Evolutionary conservation across 2,888 invertebrate genomes (phyloP).

Genomic region (Oxycera nigricornis): DNA sequence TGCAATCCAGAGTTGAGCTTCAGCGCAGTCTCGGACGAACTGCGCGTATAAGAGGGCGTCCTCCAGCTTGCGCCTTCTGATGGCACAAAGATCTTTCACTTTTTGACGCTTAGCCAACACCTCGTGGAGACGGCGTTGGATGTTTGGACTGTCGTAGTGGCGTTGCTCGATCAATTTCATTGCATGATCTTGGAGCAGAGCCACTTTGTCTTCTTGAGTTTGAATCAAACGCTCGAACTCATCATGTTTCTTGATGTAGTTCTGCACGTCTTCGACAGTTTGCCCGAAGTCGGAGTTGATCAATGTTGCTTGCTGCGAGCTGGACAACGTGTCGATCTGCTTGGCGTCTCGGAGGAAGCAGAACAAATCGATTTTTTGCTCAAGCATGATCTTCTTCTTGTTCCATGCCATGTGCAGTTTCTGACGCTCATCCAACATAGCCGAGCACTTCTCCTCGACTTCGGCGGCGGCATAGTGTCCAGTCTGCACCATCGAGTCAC

Average conservation of each 20-base stretch:
- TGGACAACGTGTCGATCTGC: conserved; percentile 86
- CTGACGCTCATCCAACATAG: conserved; percentile 79
- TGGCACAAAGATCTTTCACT: conserved; percentile 70
- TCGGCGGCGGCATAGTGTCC: conserved; percentile 83
- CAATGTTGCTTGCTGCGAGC: conserved; percentile 83
- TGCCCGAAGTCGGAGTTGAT: conserved; percentile 75
- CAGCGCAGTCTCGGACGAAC: conserved; percentile 90
- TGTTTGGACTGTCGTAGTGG: conserved; percentile 87
- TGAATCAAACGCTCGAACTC: conserved; percentile 91
- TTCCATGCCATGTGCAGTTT: conserved; percentile 87
- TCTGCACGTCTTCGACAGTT: conserved; percentile 88
- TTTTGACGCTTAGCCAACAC: conserved; percentile 75
- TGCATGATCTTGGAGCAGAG: conserved; percentile 81
- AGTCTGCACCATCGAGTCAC: conserved; percentile 83
- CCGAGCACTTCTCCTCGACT: conserved; percentile 79
- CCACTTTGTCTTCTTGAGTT: conserved; percentile 85
- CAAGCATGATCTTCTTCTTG: conserved; percentile 84
- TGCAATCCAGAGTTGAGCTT: conserved; percentile 89
- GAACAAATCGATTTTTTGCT: conserved; percentile 91
- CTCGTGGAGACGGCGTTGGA: conserved; percentile 76
- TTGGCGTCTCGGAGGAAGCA: conserved; percentile 94
- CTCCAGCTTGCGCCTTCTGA: conserved; percentile 73
- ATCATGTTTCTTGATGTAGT: conserved; percentile 90
- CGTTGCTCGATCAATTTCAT: conserved; percentile 85
- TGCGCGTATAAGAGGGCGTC: conserved; percentile 85